phyloP scores from a whole-genome alignment of 2,888 invertebrate species.

The Microctonus brassicae region DNA sequence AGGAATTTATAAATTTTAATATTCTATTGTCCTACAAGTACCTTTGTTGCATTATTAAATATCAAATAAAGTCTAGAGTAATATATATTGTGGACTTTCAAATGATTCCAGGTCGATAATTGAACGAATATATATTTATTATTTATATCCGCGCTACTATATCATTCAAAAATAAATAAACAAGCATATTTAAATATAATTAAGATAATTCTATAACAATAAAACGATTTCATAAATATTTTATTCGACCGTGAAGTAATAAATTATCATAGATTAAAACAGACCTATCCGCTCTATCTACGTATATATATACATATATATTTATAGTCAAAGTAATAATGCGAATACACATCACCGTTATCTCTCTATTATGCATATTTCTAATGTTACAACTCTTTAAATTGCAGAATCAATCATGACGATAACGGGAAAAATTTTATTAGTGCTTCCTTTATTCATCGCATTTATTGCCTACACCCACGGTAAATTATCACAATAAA shows the following conservation, averaged over 20 bases:
- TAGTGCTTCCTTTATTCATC: conserved; percentile 41
- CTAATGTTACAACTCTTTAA: not conserved
- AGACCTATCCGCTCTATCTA: not conserved
- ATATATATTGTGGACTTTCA: not conserved
- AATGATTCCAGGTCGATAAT: no score
- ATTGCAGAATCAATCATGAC: conserved; percentile 43
- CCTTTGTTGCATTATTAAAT: conserved; percentile 26
- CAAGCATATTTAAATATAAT: not conserved
- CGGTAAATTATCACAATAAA: conserved; percentile 41
- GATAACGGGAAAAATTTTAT: conserved; percentile 40
- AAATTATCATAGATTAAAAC: not conserved
- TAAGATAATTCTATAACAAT: not conserved
- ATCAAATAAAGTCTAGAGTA: conserved; percentile 8
- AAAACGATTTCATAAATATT: not conserved
- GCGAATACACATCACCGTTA: not conserved
- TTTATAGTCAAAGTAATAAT: no score
- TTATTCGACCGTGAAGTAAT: not conserved
- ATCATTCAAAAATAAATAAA: not conserved
- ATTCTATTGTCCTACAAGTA: conserved; percentile 32
- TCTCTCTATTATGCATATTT: not conserved
- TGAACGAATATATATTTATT: no score
- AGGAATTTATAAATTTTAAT: not conserved
- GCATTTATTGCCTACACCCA: conserved; percentile 34
- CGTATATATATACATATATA: no score
- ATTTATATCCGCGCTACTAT: no score